Base-by-base conservation (phyloP, 2,797 vertebrate genomes). In the Dicrostonyx torquatus region DNA sequence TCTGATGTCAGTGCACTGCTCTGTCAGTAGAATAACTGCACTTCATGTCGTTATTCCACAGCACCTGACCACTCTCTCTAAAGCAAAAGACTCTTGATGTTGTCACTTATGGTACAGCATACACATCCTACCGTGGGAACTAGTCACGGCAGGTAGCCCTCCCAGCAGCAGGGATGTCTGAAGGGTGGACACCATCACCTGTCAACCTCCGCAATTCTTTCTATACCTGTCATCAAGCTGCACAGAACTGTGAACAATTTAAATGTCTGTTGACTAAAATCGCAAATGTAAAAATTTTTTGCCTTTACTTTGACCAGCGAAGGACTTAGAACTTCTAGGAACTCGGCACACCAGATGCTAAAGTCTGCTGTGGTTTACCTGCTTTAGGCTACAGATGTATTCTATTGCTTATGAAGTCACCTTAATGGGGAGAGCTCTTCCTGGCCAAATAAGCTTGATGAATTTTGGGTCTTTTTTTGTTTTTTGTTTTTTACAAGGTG, bases 231-330 rank as follows among this genome's bases (percentile, higher is more conserved):
- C 37, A 85, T 60, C 85, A 90, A 90, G 13, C 2, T 70, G 31
- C 31, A 6, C 53, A 20, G 95, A 91, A 83, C 31, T 53, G 20
- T 50, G 84, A 29, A 13, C 14, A 70, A 70, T 83, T 92, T 37
- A 78, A 76, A 53, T 89, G 48, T 45, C n/a, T 77, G 18, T 75
- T 43, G 53, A 87, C 77, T 89, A 37, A 91, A 94, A 91, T 13
- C 64, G 17, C 40, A 93, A 94, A 82, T 70, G 7, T 17, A 55
- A 83, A 86, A 2, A 13, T 29, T 29, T 37, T 13, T 94, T 87
- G n/a, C 1, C 93, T 85, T 94, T 93, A 34, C 2, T 94, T 62
- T 64, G 4, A 34, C 34, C 70, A 90, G 26, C n/a, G 34, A 95
- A 78, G 89, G 77, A n/a, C 45, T 89, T 93, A 60, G 76, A 93